Evolutionary conservation across 2,888 invertebrate species (phyloP).

Genomic region (Physocephala rufipes): DNA sequence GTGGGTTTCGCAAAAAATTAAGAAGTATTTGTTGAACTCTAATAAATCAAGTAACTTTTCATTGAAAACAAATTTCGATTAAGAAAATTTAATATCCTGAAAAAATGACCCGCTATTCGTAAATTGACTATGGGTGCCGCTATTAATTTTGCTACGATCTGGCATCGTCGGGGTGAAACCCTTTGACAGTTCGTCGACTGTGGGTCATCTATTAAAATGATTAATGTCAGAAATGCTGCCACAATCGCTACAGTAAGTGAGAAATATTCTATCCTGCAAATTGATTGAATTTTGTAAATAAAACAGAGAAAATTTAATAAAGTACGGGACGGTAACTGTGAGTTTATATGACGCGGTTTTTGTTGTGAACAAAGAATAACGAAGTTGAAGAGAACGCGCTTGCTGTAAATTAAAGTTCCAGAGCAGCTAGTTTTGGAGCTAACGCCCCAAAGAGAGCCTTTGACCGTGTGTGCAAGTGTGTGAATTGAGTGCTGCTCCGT

Average conservation of each 20-base stretch:
- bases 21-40: too few species aligned
- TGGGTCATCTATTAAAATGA: too few species aligned
- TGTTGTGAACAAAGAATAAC: not conserved
- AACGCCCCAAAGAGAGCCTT: constrained; percentile 16
- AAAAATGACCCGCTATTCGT: not conserved
- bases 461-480: too few species aligned
- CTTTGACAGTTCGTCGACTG: constrained; percentile 29
- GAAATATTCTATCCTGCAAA: not conserved
- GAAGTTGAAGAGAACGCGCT: not conserved
- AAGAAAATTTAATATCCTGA: too few species aligned
- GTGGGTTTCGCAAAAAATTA: not conserved
- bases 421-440: not conserved
- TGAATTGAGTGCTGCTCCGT: too few species aligned
- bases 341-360: not conserved
- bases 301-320: not conserved
- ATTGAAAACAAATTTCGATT: too few species aligned
- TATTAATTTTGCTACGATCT: not conserved
- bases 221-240: constrained; percentile 15
- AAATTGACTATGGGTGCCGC: not conserved
- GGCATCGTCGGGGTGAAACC: constrained; percentile 6
- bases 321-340: not conserved
- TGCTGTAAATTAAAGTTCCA: not conserved
- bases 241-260: not conserved
- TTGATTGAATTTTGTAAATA: not conserved
- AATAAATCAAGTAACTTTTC: too few species aligned